Conservation (phyloP, 2,797 vertebrate genomes). For the Phrynocephalus forsythii region DNA sequence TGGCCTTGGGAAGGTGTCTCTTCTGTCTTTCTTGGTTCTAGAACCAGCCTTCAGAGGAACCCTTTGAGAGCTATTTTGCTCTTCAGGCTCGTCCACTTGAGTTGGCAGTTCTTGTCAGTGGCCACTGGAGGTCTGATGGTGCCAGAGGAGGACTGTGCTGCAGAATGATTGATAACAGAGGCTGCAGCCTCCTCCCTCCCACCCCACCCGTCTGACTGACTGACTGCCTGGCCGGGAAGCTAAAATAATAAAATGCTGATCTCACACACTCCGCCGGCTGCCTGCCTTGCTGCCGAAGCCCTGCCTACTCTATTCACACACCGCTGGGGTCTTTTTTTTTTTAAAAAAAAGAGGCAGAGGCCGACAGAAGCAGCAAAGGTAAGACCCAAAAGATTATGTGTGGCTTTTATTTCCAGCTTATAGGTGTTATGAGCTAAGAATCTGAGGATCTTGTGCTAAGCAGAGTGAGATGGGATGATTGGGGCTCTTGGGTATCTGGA, state of each 20-base stretch:
- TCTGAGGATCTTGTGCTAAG: not conserved
- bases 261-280: slow-evolving; percentile 70
- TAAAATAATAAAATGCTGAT: slow-evolving; percentile 80
- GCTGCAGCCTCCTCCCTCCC: slow-evolving; percentile 50
- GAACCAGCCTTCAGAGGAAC: no score
- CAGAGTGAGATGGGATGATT: no score
- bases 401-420: no score
- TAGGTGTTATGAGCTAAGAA: not conserved
- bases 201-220: slow-evolving; percentile 36
- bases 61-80: no score
- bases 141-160: slow-evolving; percentile 47
- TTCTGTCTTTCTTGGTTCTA: no score
- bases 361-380: slow-evolving; percentile 41
- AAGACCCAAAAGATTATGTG: not conserved
- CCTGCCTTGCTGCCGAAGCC: slow-evolving; percentile 45
- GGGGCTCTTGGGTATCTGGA: not conserved
- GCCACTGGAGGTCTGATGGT: slow-evolving; percentile 54
- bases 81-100: not conserved
- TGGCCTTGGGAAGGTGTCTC: no score
- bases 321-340: not conserved
- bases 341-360: not conserved
- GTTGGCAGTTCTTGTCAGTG: not conserved
- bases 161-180: slow-evolving; percentile 61
- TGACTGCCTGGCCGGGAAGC: slow-evolving; percentile 65
- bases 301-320: slow-evolving; percentile 55